Conservation (phyloP, 1,140 invertebrate genomes). For the Eumaeus atala region DNA sequence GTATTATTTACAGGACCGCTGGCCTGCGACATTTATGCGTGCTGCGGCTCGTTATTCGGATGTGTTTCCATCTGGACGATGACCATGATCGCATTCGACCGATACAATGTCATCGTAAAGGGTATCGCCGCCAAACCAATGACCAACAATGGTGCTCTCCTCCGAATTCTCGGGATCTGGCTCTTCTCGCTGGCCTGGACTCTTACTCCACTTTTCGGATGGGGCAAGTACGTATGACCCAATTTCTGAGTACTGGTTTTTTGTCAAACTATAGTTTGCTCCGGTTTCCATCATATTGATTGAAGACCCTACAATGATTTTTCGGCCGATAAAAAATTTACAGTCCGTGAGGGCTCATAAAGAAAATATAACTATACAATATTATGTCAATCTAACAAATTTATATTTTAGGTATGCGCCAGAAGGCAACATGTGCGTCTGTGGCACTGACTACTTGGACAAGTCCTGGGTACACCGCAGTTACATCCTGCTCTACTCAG, state of each 20-base stretch:
- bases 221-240: conserved; percentile 74
- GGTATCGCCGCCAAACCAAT: conserved; percentile 80
- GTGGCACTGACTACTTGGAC: conserved; percentile 85
- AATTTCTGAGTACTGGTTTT: too few species aligned
- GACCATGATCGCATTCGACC: conserved; percentile 88
- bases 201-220: conserved; percentile 80
- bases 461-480: conserved; percentile 78
- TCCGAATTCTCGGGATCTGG: conserved; percentile 83
- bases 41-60: conserved; percentile 86
- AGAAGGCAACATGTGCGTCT: conserved; percentile 87
- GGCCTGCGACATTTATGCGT: conserved; percentile 88
- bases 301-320: too few species aligned
- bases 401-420: conserved; percentile 79
- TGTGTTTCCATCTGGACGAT: conserved; percentile 90
- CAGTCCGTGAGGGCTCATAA: too few species aligned
- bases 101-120: conserved; percentile 92
- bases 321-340: too few species aligned
- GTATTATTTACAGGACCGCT: conserved; percentile 75
- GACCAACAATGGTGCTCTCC: conserved; percentile 79
- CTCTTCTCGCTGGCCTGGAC: conserved; percentile 80
- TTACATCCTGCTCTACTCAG: conserved; percentile 79
- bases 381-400: too few species aligned
- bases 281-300: too few species aligned
- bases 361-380: not conserved
- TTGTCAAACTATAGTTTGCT: too few species aligned